These are phyloP conservation scores for Sialis lutaria DNA, from an alignment of 2,888 invertebrate species.

Conservation along the genomic window DNA sequence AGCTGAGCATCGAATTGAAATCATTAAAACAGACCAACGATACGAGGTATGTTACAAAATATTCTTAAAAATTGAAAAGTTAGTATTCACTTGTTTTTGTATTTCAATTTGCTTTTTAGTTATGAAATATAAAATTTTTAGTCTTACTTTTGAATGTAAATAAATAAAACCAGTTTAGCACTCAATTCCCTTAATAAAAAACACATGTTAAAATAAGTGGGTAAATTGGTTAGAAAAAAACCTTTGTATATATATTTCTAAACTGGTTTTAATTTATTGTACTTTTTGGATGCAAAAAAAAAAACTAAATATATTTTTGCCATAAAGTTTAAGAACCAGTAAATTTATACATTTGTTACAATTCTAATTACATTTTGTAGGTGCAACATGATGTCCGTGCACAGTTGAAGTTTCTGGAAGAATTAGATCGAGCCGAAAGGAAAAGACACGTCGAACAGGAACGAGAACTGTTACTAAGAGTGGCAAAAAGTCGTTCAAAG, in stretches of 20 bases:
- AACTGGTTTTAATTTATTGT: too few relatives aligned
- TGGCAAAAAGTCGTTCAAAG: constrained; percentile 91
- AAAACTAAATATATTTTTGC: too few relatives aligned
- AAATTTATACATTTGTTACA: background rate
- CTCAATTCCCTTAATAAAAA: too few relatives aligned
- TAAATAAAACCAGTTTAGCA: background rate
- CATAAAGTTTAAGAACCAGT: background rate
- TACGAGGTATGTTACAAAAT: constrained; percentile 43
- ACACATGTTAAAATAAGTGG: too few relatives aligned
- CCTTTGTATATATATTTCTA: too few relatives aligned
- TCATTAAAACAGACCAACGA: constrained; percentile 73
- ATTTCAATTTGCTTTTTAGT: background rate
- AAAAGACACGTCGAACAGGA: constrained; percentile 91
- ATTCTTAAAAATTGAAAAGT: background rate
- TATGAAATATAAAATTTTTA: background rate
- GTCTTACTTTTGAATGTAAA: background rate
- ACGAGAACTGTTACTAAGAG: constrained; percentile 78
- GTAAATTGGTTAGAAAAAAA: background rate
- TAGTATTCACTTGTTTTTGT: too few relatives aligned
- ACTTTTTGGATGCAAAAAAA: background rate
- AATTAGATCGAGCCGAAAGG: constrained; percentile 84
- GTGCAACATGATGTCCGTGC: constrained; percentile 72
- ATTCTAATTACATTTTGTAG: constrained; percentile 12
- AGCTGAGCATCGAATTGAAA: constrained; percentile 88
- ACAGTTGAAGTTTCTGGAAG: constrained; percentile 94